Evolutionary conservation across 2,888 invertebrate genomes (phyloP), one percentile per base, ranked within the genome.

Genomic region (Macaria notata): DNA sequence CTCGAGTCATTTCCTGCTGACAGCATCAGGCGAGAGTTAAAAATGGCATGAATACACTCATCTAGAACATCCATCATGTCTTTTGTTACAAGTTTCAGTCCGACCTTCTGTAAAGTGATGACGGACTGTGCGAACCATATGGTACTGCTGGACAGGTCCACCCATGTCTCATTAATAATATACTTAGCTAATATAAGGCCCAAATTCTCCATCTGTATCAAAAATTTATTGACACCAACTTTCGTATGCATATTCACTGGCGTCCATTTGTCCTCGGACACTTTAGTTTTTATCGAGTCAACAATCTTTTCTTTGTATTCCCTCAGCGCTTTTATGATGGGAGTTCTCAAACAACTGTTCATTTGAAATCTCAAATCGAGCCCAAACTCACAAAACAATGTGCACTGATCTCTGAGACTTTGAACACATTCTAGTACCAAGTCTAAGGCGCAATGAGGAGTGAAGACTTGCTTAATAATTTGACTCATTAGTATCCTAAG

Each of bases 281-380:
- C 93, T 71, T 94, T 93, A 56, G 94, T 88, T 82, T 96, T 96
- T 69, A 97, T 94, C 0, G 96, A 95, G 77, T 98, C 98, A 19
- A 96, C 92, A 66, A 96, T 93, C 79, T 97, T 97, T 66, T 96
- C 96, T 68, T 95, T 94, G 47, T 96, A 94, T 70, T 97, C 97
- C 68, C 93, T 93, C 59, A 98, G 88, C 30, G 96, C 94, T 83
- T 94, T 94, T 45, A 94, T 94, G 49, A 98, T 90, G 0, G 97
- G 96, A 8, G 93, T 93, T 63, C 97, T 93, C 59, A 99, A 88
- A 63, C 97, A 94, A 31, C 96, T 96, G 78, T 98, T 97, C 70
- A 99, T 92, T 79, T 97, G 96, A 83, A 98, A 99, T 64, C 96
- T 95, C 58, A 99, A 92, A 88, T 99, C 99, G 71, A 99, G 92